Conservation (phyloP, 2,797 vertebrate species). For the Lacerta bilineata region DNA sequence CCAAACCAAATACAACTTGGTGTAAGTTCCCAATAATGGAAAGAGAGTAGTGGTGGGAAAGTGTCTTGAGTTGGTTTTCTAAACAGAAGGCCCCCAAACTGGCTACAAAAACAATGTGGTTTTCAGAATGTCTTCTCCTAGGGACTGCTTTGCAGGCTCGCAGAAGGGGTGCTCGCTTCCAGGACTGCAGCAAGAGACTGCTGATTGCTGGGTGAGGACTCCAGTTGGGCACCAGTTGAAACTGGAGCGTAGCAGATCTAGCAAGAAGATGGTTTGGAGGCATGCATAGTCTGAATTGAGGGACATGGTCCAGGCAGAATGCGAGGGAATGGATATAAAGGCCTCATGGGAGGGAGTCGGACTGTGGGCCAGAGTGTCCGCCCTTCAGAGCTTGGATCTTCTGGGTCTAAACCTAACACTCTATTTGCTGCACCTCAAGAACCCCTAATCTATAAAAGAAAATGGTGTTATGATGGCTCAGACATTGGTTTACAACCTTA, state of each 20-base stretch:
- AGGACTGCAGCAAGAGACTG: too few species aligned
- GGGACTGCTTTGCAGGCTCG: too few species aligned
- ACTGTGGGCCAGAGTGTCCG: not conserved
- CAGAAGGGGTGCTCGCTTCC: too few species aligned
- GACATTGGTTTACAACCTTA: not conserved
- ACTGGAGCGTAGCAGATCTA: too few species aligned
- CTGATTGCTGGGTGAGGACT: too few species aligned
- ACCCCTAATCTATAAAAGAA: not conserved
- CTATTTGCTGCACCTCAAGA: not conserved
- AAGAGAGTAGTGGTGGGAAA: conserved; percentile 78
- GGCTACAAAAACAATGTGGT: conserved; percentile 76
- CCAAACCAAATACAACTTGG: conserved; percentile 76
- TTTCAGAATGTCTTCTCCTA: conserved; percentile 72
- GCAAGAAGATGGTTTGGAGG: too few species aligned
- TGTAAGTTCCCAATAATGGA: conserved; percentile 78
- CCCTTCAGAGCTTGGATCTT: not conserved
- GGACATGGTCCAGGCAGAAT: too few species aligned
- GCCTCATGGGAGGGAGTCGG: not conserved
- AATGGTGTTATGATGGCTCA: not conserved
- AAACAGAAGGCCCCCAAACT: conserved; percentile 70
- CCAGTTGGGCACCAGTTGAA: too few species aligned
- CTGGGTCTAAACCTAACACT: not conserved
- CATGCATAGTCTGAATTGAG: too few species aligned
- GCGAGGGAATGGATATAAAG: too few species aligned
- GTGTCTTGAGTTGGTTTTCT: conserved; percentile 71